These are phyloP conservation scores for Thera britannica DNA, from an alignment of 2,888 invertebrate genomes.

Conservation along the genomic window DNA sequence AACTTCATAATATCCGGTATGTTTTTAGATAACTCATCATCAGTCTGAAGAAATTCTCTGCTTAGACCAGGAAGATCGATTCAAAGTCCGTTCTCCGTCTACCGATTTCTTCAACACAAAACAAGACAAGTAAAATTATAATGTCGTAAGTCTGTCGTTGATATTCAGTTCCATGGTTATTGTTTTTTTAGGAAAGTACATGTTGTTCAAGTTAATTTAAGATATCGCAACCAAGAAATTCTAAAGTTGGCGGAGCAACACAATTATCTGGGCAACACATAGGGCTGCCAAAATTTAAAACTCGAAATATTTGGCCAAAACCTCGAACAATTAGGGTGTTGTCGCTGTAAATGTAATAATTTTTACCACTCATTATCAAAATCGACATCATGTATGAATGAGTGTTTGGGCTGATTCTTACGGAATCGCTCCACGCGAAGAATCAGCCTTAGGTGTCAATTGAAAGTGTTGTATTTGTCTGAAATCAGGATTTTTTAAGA, in stretches of 20 bases:
- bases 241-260: slow-evolving; percentile 3
- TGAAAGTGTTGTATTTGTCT: background rate
- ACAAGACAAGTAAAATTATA: too few species aligned
- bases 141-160: background rate
- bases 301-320: background rate
- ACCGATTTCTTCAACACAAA: too few species aligned
- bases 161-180: background rate
- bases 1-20: background rate
- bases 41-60: too few species aligned
- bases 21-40: background rate
- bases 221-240: slow-evolving; percentile 3
- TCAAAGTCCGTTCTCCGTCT: too few species aligned
- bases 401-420: too few species aligned
- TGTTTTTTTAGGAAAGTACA: background rate
- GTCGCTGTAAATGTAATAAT: too few species aligned
- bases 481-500: background rate
- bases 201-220: slow-evolving; percentile 1
- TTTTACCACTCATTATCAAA: too few species aligned
- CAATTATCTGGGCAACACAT: slow-evolving; percentile 2
- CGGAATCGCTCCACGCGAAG: too few species aligned
- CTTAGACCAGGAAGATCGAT: too few species aligned
- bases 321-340: too few species aligned
- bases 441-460: too few species aligned
- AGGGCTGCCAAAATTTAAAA: background rate
- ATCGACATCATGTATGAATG: too few species aligned